Percentiles rank a stretch among this genome's conserved stretches.
Evolutionary conservation across 1,140 invertebrate species (phyloP).

Genomic region (Sinella curviseta): DNA sequence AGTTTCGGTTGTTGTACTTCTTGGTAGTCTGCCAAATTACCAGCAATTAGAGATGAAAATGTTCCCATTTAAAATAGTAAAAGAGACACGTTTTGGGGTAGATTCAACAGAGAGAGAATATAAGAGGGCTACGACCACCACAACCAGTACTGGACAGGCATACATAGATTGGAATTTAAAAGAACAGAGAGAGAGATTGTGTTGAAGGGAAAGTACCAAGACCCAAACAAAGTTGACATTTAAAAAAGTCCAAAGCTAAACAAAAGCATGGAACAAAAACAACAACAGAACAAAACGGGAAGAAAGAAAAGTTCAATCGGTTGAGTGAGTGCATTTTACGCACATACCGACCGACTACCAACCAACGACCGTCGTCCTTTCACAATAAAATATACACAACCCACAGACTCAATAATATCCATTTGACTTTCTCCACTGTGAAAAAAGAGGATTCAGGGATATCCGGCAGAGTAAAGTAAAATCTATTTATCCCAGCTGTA

Average conservation of each 20-base stretch:
- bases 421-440: too few relatives aligned
- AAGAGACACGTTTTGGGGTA: neutral
- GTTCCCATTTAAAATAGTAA: neutral
- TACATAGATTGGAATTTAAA: too few relatives aligned
- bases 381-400: too few relatives aligned
- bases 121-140: neutral
- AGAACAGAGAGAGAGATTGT: too few relatives aligned
- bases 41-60: conserved; percentile 49
- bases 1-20: conserved; percentile 29
- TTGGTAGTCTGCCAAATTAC: conserved; percentile 49
- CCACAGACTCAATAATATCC: too few relatives aligned
- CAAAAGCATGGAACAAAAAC: neutral
- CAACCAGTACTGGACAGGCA: too few relatives aligned
- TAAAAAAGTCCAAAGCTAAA: neutral
- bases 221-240: too few relatives aligned
- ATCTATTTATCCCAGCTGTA: too few relatives aligned
- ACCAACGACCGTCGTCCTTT: too few relatives aligned
- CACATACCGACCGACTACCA: conserved; percentile 4
- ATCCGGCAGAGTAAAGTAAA: too few relatives aligned
- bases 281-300: neutral
- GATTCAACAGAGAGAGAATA: neutral
- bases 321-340: neutral
- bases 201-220: too few relatives aligned
- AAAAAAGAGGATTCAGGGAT: too few relatives aligned
- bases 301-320: neutral